phyloP scores from a whole-genome alignment of 1,140 invertebrate species.

The Meloidogyne exigua region DNA sequence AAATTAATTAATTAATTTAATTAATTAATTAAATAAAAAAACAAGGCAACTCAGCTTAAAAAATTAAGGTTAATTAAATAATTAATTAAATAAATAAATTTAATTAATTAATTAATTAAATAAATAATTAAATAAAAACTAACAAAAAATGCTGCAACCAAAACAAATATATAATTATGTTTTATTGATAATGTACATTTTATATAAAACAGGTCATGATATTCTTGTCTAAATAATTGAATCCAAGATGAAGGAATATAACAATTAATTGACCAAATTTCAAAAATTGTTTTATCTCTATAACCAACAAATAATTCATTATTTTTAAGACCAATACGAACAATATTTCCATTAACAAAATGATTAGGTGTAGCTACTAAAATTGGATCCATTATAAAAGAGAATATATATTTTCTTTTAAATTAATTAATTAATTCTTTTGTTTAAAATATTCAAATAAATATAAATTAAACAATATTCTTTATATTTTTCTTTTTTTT shows the following conservation, averaged over 20 bases:
- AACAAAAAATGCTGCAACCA: slow-evolving; percentile 26
- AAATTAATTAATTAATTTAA: not conserved
- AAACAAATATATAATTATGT: slow-evolving; percentile 20
- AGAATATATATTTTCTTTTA: not conserved
- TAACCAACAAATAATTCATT: slow-evolving; percentile 31
- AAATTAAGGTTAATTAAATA: too few species aligned
- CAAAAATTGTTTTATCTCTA: slow-evolving; percentile 9
- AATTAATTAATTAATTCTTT: too few species aligned
- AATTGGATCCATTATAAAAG: slow-evolving; percentile 26
- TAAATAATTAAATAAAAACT: not conserved
- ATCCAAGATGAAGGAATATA: slow-evolving; percentile 26
- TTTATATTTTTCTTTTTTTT: not conserved
- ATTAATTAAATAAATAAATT: not conserved
- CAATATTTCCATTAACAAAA: slow-evolving; percentile 23
- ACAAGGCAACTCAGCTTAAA: too few species aligned
- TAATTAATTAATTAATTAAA: not conserved
- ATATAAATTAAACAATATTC: too few species aligned
- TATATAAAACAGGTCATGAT: slow-evolving; percentile 30
- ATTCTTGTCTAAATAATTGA: slow-evolving; percentile 20
- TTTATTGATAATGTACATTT: slow-evolving; percentile 24
- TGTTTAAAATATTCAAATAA: too few species aligned
- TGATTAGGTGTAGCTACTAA: slow-evolving; percentile 28
- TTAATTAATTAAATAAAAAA: not conserved
- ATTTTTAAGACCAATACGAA: slow-evolving; percentile 26
- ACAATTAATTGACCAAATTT: slow-evolving; percentile 33